Evolutionary conservation across 2,113 vertebrate genomes (phyloP), one percentile per base, ranked within the genome.

Genomic region (Todiramphus saurophagus): DNA sequence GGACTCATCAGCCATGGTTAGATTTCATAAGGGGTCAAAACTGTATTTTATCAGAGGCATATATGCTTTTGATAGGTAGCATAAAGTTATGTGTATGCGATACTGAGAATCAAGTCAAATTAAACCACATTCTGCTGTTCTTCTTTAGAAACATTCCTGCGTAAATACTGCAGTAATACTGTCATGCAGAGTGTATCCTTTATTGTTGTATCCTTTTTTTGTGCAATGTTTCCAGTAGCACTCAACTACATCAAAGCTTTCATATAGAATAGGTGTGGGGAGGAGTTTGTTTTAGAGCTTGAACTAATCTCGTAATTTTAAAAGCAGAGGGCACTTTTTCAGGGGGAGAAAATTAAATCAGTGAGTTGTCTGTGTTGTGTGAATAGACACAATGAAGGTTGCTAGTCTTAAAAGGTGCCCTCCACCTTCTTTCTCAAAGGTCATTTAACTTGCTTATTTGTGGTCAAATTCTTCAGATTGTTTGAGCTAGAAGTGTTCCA

Each of bases 161-260:
- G 94, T 98, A 98, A 97, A 98, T 96, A 97, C 98, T 97, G 97
- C 98, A 98, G 95, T 98, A 98, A 97, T 97, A 97, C 97, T 98
- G 97, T 98, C 98, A 98, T 97, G 97, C 98, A 98, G 97, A 98
- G 97, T 97, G 98, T 98, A 98, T 98, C 98, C 98, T 98, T 98
- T 98, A 97, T 97, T 98, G 98, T 98, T 91, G 98, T 98, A 98
- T 98, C 98, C 98, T 98, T 98, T 98, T 92, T 97, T 94, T 96
- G 98, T 97, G 91, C 92, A 97, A 89, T 96, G 90, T 89, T 97
- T 96, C 92, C 90, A 12, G 2, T 94, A 91, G 81, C 87, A 76
- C 92, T 92, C 43, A 56, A 93, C 88, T 91, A 39, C 66, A 67
- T 88, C 62, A 56, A 44, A 43, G 33, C 66, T 85, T 86, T 75